These are phyloP conservation scores for Rosalia funebris DNA, from an alignment of 2,888 invertebrate genomes.

Conservation along the genomic window DNA sequence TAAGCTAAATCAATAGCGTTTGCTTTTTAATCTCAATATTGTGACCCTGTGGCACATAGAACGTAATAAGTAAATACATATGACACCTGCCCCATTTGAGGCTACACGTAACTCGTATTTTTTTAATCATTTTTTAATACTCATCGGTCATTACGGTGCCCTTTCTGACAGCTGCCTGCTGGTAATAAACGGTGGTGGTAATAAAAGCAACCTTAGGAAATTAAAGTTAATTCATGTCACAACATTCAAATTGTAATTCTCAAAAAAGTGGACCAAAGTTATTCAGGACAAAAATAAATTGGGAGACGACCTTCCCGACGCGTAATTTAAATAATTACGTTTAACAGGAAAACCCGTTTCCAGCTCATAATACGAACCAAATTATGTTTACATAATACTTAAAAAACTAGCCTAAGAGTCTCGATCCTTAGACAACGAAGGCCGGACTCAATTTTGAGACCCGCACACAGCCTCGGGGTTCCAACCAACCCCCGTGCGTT, in stretches of 20 bases:
- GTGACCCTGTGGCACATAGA: too few relatives aligned
- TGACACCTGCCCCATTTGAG: neutral
- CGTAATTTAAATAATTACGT: slow-evolving; percentile 12
- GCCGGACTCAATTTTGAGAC: too few relatives aligned
- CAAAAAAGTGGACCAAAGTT: too few relatives aligned
- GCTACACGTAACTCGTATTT: neutral
- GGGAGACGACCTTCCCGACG: slow-evolving; percentile 1
- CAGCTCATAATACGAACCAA: neutral
- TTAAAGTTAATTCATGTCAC: neutral
- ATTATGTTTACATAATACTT: neutral
- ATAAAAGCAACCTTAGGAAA: neutral
- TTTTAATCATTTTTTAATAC: neutral
- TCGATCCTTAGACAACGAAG: too few relatives aligned
- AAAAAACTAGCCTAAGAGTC: slow-evolving; percentile 11
- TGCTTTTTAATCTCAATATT: too few relatives aligned
- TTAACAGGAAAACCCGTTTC: neutral
- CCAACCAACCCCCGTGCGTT: slow-evolving; percentile 44
- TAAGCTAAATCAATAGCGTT: too few relatives aligned
- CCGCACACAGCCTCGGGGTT: slow-evolving; percentile 31
- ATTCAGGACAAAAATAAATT: slow-evolving; percentile 6
- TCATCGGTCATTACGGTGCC: neutral
- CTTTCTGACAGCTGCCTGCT: neutral
- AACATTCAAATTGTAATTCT: too few relatives aligned
- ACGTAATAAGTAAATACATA: too few relatives aligned
- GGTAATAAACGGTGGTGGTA: neutral